A percentile compares a stretch with the other conserved stretches of the same genome.
phyloP scores from a whole-genome alignment of 2,888 invertebrate species.

The Nesidiocoris tenuis region DNA sequence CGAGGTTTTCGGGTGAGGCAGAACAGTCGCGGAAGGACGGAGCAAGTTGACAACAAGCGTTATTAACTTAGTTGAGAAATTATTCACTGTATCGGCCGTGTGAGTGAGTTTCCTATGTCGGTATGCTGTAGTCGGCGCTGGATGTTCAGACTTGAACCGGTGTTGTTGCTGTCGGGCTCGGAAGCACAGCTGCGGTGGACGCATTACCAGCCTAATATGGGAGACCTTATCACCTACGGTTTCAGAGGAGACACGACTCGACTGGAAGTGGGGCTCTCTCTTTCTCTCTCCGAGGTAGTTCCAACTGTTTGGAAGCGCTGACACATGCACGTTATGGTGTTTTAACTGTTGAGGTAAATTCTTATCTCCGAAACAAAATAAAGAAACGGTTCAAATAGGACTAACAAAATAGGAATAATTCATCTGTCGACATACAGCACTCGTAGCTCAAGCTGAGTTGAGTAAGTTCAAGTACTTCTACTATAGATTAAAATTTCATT shows the following conservation, averaged over 20 bases:
- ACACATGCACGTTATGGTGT: too few relatives aligned
- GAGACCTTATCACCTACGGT: background rate
- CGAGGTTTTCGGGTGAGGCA: background rate
- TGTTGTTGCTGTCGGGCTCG: background rate
- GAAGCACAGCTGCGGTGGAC: background rate
- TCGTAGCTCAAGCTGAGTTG: too few relatives aligned
- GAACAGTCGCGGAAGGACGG: background rate
- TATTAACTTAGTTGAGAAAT: background rate
- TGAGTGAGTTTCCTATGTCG: background rate
- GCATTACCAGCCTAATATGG: background rate
- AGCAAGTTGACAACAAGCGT: background rate
- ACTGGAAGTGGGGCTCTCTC: too few relatives aligned
- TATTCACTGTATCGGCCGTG: background rate
- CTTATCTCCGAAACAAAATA: too few relatives aligned
- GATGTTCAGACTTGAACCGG: background rate
- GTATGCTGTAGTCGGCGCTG: background rate
- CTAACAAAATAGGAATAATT: too few relatives aligned
- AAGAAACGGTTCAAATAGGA: too few relatives aligned
- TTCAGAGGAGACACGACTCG: background rate
- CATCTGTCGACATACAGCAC: too few relatives aligned
- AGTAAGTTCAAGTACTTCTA: too few relatives aligned
- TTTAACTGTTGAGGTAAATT: too few relatives aligned
- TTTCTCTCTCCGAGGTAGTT: too few relatives aligned
- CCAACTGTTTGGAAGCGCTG: too few relatives aligned
- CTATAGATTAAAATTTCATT: too few relatives aligned